phyloP scores from a whole-genome alignment of 2,888 invertebrate genomes.

The Macrosiphum euphorbiae region DNA sequence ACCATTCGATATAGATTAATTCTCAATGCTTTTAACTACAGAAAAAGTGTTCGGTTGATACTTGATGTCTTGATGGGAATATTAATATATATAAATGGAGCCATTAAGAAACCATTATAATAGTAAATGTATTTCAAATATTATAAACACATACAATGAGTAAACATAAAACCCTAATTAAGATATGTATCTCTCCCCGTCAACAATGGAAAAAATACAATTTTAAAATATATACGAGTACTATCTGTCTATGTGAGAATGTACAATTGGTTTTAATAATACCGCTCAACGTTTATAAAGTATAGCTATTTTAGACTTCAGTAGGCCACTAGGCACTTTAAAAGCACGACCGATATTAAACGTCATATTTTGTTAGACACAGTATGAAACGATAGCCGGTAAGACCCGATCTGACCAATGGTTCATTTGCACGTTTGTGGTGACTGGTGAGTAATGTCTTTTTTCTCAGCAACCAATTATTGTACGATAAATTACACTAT shows the following conservation, averaged over 20 bases:
- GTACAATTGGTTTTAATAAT: constrained; percentile 12
- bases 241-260: not conserved
- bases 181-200: not conserved
- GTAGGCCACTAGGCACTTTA: not conserved
- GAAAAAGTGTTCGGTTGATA: not conserved
- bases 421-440: not conserved
- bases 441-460: not conserved
- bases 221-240: no score
- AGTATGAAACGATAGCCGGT: not conserved
- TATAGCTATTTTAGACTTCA: not conserved
- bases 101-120: not conserved
- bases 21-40: not conserved
- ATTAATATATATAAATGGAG: not conserved
- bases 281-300: not conserved
- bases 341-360: not conserved
- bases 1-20: not conserved
- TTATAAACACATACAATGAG: not conserved
- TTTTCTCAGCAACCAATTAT: not conserved
- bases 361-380: not conserved
- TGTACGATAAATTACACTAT: not conserved
- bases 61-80: not conserved
- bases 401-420: not conserved
- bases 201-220: not conserved
- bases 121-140: not conserved
- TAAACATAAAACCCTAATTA: not conserved